Conservation (phyloP, 2,888 invertebrate species). For the Sesia bembeciformis region DNA sequence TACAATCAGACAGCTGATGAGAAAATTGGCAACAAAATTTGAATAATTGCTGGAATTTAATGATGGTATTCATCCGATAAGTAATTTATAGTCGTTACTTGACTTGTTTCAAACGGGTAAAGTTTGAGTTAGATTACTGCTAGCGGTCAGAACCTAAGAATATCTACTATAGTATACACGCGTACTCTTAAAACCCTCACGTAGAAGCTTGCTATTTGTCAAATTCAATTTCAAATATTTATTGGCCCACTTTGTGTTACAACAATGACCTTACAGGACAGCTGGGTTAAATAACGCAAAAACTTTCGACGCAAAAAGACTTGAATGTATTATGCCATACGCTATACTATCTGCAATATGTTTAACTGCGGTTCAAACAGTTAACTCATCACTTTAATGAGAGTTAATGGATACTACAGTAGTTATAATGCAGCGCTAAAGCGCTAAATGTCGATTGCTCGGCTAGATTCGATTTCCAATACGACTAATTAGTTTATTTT, state of each 20-base stretch:
- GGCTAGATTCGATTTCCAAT: neutral
- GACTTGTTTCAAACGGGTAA: conserved; percentile 11
- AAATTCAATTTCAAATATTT: too few species aligned
- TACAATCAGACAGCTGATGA: neutral
- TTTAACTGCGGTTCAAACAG: too few species aligned
- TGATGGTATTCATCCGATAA: conserved; percentile 22
- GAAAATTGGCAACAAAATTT: conserved; percentile 27
- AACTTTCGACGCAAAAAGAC: too few species aligned
- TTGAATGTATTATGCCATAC: too few species aligned
- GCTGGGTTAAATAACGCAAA: too few species aligned
- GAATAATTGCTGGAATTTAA: conserved; percentile 38
- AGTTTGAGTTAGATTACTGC: neutral
- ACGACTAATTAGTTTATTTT: neutral
- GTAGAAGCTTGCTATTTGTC: too few species aligned
- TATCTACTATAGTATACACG: neutral
- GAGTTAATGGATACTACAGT: neutral
- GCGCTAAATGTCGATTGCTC: neutral
- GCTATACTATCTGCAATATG: too few species aligned
- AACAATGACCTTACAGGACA: too few species aligned
- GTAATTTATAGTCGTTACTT: conserved; percentile 21
- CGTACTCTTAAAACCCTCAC: neutral
- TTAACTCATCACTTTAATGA: too few species aligned
- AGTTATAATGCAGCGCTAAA: neutral
- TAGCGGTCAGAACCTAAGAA: neutral
- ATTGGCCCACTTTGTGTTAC: too few species aligned